Evolutionary conservation across 2,888 invertebrate genomes (phyloP).

Genomic region (Periphyllus acericola): DNA sequence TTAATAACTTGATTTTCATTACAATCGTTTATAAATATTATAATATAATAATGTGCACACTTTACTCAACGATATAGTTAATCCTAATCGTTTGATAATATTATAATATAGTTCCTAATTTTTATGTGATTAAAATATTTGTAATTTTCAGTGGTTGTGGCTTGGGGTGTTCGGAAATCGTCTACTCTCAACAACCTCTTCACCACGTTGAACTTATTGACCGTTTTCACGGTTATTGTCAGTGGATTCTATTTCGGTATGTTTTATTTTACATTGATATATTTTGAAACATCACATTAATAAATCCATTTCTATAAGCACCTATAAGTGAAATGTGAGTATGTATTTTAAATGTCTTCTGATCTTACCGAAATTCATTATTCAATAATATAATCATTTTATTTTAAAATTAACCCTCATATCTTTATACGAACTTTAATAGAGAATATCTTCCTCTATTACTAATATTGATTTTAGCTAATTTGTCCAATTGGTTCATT

Average conservation of each 20-base stretch:
- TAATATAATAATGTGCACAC: no score
- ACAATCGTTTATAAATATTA: no score
- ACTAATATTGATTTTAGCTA: slow-evolving; percentile 69
- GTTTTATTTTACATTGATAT: background rate
- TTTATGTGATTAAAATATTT: background rate
- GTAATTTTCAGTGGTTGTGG: slow-evolving; percentile 70
- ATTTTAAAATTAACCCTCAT: no score
- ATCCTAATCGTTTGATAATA: background rate
- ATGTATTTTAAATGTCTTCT: no score
- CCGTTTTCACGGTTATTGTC: slow-evolving; percentile 83
- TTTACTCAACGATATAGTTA: background rate
- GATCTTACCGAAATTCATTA: no score
- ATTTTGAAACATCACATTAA: no score
- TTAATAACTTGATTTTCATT: no score
- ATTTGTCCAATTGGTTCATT: slow-evolving; percentile 64
- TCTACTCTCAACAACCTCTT: slow-evolving; percentile 91
- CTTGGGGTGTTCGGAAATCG: slow-evolving; percentile 82
- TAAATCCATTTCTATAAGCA: background rate
- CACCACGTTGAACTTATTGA: slow-evolving; percentile 84
- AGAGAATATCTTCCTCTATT: background rate
- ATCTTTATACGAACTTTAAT: no score
- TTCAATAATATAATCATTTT: no score
- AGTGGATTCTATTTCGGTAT: slow-evolving; percentile 79
- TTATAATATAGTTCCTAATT: background rate
- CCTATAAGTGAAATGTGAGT: background rate